Evolutionary conservation across 2,888 invertebrate species (phyloP).

Genomic region (Artemia sinica): DNA sequence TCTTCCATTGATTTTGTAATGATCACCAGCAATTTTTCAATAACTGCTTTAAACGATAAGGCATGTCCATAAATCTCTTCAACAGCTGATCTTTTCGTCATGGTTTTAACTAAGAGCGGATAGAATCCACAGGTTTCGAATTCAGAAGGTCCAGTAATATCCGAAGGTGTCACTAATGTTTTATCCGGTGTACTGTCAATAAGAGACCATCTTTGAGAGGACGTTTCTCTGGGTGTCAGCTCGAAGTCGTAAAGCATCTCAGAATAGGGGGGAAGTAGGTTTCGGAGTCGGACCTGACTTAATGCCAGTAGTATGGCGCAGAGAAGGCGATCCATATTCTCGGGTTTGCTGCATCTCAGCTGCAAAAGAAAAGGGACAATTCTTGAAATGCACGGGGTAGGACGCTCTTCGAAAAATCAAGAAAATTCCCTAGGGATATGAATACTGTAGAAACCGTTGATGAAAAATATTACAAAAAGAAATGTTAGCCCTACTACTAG

Average conservation of each 20-base stretch:
- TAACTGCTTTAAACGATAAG: conserved; percentile 59
- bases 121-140: conserved; percentile 11
- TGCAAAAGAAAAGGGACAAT: conserved; percentile 26
- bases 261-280: background rate
- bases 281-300: conserved; percentile 5
- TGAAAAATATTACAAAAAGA: too few species aligned
- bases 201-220: background rate
- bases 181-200: conserved; percentile 20
- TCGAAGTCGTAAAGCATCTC: conserved; percentile 9
- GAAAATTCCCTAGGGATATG: too few species aligned
- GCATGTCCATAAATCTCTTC: conserved; percentile 29
- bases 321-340: background rate
- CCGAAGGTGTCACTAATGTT: conserved; percentile 19
- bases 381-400: background rate
- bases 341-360: conserved; percentile 31
- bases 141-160: conserved; percentile 15
- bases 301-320: background rate
- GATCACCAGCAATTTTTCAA: conserved; percentile 62
- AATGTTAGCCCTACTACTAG: too few species aligned
- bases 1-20: conserved; percentile 56
- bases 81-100: conserved; percentile 24
- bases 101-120: conserved; percentile 20
- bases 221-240: background rate
- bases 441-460: too few species aligned
- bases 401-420: too few species aligned